Evolutionary conservation across 2,113 vertebrate species (phyloP).

Genomic region (Pedetes capensis): DNA sequence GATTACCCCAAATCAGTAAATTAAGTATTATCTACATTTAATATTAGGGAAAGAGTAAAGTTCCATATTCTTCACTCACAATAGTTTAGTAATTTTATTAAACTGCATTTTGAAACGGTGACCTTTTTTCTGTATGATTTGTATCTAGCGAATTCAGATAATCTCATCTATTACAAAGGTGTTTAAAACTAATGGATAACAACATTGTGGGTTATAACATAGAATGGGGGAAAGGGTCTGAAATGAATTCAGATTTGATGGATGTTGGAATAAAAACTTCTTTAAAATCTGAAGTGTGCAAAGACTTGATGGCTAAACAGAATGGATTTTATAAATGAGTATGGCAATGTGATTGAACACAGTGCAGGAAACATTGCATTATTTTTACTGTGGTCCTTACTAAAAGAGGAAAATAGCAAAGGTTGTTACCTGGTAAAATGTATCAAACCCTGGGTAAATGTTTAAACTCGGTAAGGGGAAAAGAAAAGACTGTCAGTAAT

Average conservation of each 20-base stretch:
- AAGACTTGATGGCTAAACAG: background rate
- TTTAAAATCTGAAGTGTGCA: background rate
- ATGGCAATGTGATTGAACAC: background rate
- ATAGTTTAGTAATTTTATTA: background rate
- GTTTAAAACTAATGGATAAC: background rate
- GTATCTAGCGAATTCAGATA: background rate
- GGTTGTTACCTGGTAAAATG: conserved; percentile 34
- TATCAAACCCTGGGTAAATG: conserved; percentile 18
- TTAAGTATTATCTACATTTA: background rate
- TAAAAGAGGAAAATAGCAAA: conserved; percentile 42
- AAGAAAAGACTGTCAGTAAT: conserved; percentile 45
- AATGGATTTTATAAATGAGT: conserved; percentile 19
- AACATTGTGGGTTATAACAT: background rate
- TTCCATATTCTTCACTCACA: background rate
- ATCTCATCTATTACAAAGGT: background rate
- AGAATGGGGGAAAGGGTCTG: background rate
- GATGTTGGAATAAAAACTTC: background rate
- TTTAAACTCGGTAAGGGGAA: conserved; percentile 36
- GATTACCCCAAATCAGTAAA: background rate
- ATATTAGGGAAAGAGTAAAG: background rate
- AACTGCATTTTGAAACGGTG: background rate
- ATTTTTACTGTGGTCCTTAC: background rate
- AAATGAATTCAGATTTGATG: background rate
- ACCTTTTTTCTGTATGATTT: background rate
- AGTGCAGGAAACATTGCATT: background rate